Evolutionary conservation across 2,113 vertebrate species (phyloP), one percentile per base, ranked within the genome.

Genomic region (Nicator chloris): DNA sequence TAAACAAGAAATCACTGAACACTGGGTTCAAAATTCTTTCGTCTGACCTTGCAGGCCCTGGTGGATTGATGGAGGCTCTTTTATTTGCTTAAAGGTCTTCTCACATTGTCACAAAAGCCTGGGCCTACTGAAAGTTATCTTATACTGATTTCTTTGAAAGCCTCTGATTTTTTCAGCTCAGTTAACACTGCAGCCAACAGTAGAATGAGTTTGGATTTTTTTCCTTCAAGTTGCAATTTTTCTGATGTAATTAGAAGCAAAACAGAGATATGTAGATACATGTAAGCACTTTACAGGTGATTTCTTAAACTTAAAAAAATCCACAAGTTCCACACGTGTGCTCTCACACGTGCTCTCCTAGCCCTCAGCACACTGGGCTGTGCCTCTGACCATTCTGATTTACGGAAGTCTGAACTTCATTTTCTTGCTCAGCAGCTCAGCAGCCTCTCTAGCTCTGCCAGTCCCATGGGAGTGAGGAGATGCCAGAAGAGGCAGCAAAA

Each of bases 111-210:
- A 61, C 40, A 85, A 77, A 79, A 94, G 37, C 10, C 65, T 59
- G 49, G 23, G 23, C 54, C 92, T 96, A 66, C 82, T 95, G 86
- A 88, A 96, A 96, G 50, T 64, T 90, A 72, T 64, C 96, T 95
- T 82, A 65, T 86, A 76, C 64, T 78, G 57, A 20, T 59, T 86
- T 95, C 91, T 93, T 95, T 80, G 8, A 93, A 88, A 76, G 18
- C 14, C 10, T 13, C 42, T 87, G 49, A 28, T 13, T 14, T 37
- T 63, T 76, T 93, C 37, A 2, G 16, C 47, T 21, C 40, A 59
- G 27, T 54, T 5, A 16, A 75, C 45, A 75, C 37, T 63, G 57
- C 44, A 59, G 51, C 44, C 83, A 83, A 60, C 6, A 93, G 26
- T 49, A 91, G 47, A 21, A 63, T 66, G 18, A 23, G 42, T 72